A percentile compares a stretch with the other conserved stretches of the same genome.
These are phyloP conservation scores for Panagrolaimus sp. DNA, from an alignment of 1,140 invertebrate genomes.

Conservation along the genomic window DNA sequence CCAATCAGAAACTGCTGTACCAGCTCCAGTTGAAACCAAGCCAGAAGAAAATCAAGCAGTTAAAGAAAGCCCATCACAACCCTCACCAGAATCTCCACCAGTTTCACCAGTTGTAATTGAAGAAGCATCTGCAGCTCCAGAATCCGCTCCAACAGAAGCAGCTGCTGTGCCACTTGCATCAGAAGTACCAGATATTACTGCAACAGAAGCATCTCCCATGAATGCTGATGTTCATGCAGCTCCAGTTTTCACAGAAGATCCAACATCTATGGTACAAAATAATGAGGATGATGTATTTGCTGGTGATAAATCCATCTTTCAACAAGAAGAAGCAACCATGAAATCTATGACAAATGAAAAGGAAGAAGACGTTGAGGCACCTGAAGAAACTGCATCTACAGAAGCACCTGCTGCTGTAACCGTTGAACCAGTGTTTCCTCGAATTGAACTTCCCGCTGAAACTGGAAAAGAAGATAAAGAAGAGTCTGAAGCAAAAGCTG, in stretches of 20 bases:
- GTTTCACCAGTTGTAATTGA: neutral
- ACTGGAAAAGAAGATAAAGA: neutral
- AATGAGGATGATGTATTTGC: conserved; percentile 6
- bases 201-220: neutral
- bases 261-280: neutral
- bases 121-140: neutral
- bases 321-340: neutral
- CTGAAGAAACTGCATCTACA: neutral
- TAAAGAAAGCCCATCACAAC: neutral
- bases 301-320: conserved; percentile 8
- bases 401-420: neutral
- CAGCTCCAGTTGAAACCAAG: neutral
- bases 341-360: too few species aligned
- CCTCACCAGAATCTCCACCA: neutral
- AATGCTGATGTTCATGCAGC: neutral
- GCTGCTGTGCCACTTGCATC: neutral
- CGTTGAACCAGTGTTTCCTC: neutral
- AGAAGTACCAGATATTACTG: neutral
- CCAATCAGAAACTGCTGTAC: neutral
- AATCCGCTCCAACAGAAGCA: neutral
- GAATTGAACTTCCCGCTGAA: neutral
- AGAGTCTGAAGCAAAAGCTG: too few species aligned
- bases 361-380: neutral
- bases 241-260: neutral
- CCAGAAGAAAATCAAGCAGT: neutral